These are phyloP conservation scores for Clarias batrachus DNA, from an alignment of 2,113 vertebrate species.

Conservation along the genomic window DNA sequence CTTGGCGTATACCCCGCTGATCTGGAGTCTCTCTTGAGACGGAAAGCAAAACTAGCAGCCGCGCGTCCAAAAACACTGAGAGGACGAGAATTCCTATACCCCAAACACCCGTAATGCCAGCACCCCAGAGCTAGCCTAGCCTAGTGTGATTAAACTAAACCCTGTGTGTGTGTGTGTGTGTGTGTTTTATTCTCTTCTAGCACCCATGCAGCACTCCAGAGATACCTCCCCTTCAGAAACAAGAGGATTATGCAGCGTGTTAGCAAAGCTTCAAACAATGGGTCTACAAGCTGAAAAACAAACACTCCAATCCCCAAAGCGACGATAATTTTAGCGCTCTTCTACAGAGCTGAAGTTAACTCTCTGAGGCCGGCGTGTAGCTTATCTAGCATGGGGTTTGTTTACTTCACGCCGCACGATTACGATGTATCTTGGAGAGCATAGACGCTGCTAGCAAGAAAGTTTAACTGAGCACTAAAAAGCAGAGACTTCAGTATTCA, in stretches of 20 bases:
- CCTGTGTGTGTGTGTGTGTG: not conserved
- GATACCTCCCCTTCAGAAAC: slow-evolving; percentile 40
- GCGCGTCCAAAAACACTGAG: slow-evolving; percentile 58
- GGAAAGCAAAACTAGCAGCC: slow-evolving; percentile 68
- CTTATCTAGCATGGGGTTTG: not conserved
- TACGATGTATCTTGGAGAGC: not conserved
- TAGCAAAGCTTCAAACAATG: slow-evolving; percentile 25
- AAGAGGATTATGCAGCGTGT: slow-evolving; percentile 42
- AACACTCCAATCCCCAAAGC: not conserved
- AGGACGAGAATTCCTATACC: slow-evolving; percentile 25
- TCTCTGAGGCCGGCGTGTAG: not conserved
- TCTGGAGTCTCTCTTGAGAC: slow-evolving; percentile 55
- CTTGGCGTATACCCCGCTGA: slow-evolving; percentile 64
- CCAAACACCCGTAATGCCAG: slow-evolving; percentile 18
- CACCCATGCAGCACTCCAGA: slow-evolving; percentile 27
- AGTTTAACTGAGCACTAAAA: not conserved
- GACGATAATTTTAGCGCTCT: not conserved
- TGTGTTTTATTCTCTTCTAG: not conserved
- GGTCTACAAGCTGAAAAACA: not conserved
- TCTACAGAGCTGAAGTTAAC: not conserved
- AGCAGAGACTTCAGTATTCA: not conserved
- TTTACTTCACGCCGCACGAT: not conserved
- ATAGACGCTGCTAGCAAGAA: not conserved
- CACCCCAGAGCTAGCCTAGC: slow-evolving; percentile 26
- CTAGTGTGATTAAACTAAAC: slow-evolving; percentile 12